phyloP scores from a whole-genome alignment of 2,888 invertebrate species.

The Caenorhabditis sulstoni region DNA sequence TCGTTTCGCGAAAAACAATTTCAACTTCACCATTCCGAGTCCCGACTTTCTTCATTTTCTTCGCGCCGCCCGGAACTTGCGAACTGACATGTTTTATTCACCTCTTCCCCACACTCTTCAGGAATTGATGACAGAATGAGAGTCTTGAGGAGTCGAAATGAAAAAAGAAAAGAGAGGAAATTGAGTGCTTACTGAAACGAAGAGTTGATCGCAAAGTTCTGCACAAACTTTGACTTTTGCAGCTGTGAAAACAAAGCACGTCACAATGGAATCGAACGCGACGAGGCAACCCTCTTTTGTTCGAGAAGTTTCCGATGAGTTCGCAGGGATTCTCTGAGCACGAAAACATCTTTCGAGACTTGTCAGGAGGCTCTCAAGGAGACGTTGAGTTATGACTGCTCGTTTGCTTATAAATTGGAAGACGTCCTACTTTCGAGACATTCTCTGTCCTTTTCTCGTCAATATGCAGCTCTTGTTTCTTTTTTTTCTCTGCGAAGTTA shows the following conservation, averaged over 20 bases:
- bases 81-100: neutral
- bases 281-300: neutral
- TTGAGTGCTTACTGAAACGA: conserved; percentile 9
- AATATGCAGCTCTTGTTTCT: too few species aligned
- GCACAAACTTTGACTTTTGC: conserved; percentile 7
- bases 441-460: too few species aligned
- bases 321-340: too few species aligned
- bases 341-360: too few species aligned
- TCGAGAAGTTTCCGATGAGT: neutral
- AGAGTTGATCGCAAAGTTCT: conserved; percentile 14
- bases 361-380: too few species aligned
- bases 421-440: too few species aligned
- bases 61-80: too few species aligned
- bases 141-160: too few species aligned
- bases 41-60: too few species aligned
- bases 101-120: neutral
- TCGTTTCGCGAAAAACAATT: conserved; percentile 20
- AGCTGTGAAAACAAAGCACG: conserved; percentile 17
- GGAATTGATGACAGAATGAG: neutral
- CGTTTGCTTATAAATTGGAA: too few species aligned
- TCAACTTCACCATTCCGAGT: neutral
- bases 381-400: too few species aligned
- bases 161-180: neutral
- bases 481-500: neutral
- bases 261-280: conserved; percentile 1